phyloP scores from a whole-genome alignment of 1,140 invertebrate species.

The Diplogasteroides magnus region DNA sequence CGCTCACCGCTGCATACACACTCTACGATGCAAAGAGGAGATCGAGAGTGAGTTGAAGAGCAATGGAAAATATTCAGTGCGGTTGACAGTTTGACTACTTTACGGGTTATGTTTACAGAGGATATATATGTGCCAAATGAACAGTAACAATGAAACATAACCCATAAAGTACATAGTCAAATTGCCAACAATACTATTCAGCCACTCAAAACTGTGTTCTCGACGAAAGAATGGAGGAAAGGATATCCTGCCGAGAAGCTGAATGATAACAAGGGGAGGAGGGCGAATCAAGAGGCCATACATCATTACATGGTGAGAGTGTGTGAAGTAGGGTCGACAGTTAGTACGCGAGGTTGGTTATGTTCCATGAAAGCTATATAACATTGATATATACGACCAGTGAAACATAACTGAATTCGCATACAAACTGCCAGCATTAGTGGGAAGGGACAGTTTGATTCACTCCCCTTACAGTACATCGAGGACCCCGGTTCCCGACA shows the following conservation, averaged over 20 bases:
- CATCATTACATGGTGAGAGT: background rate
- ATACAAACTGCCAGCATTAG: too few relatives aligned
- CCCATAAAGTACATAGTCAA: too few relatives aligned
- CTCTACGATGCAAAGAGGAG: background rate
- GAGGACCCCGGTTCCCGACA: background rate
- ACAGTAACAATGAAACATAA: too few relatives aligned
- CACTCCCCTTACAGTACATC: background rate
- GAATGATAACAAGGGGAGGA: background rate
- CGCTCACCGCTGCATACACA: slow-evolving; percentile 19
- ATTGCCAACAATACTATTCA: too few relatives aligned
- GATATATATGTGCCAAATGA: background rate
- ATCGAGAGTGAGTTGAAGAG: background rate
- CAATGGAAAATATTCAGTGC: background rate
- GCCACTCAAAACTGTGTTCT: background rate
- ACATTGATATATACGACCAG: too few relatives aligned
- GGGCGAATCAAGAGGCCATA: background rate
- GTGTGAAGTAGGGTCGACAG: too few relatives aligned
- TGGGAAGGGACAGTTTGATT: too few relatives aligned
- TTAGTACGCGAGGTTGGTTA: too few relatives aligned
- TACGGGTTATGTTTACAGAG: background rate
- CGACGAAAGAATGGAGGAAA: background rate
- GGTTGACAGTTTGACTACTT: background rate
- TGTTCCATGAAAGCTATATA: too few relatives aligned
- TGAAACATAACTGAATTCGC: too few relatives aligned
- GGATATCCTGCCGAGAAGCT: background rate